Evolutionary conservation across 2,888 invertebrate genomes (phyloP).

Genomic region (Dynastes maya): DNA sequence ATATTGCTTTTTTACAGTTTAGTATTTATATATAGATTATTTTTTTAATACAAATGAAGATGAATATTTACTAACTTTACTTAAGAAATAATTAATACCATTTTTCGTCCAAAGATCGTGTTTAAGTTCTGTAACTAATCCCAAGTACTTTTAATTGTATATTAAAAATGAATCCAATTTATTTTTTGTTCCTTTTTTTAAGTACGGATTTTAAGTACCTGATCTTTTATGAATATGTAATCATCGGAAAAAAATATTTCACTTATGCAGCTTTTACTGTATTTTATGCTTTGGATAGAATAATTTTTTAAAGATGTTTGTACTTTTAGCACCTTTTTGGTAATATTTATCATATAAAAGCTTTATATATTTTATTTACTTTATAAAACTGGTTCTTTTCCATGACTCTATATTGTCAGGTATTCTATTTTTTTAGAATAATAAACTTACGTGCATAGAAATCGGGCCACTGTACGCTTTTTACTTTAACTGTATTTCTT

Average conservation of each 20-base stretch:
- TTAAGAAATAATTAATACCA: conserved; percentile 11
- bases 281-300: background rate
- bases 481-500: no score
- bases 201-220: conserved; percentile 25
- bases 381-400: no score
- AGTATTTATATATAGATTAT: no score
- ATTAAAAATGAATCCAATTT: conserved; percentile 12
- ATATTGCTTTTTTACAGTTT: no score
- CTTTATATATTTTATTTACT: no score
- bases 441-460: no score
- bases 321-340: no score
- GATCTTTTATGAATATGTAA: conserved; percentile 8
- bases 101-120: conserved; percentile 33
- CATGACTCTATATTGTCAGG: background rate
- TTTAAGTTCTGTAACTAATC: conserved; percentile 1
- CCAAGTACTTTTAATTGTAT: conserved; percentile 7
- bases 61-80: no score
- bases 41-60: no score
- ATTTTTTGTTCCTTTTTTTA: conserved; percentile 22
- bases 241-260: background rate
- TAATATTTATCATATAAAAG: no score
- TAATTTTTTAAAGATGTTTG: no score
- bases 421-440: background rate
- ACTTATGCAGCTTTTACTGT: background rate
- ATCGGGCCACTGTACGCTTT: no score